phyloP scores from a whole-genome alignment of 2,113 vertebrate species.

The Alethe diademata region DNA sequence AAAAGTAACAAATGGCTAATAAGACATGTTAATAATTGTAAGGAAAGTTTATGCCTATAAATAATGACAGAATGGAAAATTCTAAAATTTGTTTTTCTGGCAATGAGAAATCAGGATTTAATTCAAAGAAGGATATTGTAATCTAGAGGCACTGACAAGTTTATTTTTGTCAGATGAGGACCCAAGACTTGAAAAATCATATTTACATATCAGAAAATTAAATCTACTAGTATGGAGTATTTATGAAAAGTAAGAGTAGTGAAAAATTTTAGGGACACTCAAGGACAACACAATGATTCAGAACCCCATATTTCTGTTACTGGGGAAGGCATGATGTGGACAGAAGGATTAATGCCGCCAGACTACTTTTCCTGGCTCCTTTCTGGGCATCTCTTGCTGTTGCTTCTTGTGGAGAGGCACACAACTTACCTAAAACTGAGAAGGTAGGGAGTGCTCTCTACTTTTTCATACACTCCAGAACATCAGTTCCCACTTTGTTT shows the following conservation, averaged over 20 bases:
- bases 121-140: background rate
- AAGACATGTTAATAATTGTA: background rate
- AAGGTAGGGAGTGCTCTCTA: background rate
- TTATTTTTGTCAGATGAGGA: background rate
- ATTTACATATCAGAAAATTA: background rate
- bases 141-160: background rate
- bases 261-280: background rate
- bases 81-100: background rate
- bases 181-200: background rate
- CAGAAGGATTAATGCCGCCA: background rate
- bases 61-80: background rate
- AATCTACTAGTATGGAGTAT: background rate
- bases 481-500: background rate
- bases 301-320: background rate
- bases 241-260: background rate
- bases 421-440: background rate
- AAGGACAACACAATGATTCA: background rate
- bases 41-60: background rate
- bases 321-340: rapidly evolving
- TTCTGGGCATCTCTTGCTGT: background rate
- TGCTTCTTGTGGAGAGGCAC: background rate
- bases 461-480: background rate
- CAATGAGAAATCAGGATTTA: background rate
- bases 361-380: background rate
- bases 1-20: background rate